Conservation (phyloP, 2,888 invertebrate genomes). For the Slavum lentiscoides region DNA sequence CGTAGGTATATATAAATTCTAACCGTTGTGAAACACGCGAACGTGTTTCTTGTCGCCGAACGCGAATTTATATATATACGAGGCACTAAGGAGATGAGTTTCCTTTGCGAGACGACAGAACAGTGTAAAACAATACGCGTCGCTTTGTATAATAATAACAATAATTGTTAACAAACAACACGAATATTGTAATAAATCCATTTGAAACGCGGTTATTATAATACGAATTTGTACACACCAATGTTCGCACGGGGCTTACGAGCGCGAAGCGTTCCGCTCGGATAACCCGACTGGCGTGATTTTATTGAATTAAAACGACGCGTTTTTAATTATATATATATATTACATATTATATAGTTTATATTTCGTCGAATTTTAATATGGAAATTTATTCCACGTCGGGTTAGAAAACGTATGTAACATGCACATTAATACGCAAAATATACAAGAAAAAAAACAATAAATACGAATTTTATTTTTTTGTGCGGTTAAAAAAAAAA, state of each 20-base stretch:
- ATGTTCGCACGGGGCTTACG: background rate
- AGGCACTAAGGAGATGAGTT: background rate
- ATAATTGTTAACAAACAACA: background rate
- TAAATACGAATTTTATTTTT: too few species aligned
- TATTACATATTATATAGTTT: background rate
- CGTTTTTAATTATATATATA: constrained; percentile 8
- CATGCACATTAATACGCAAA: background rate
- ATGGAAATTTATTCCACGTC: constrained; percentile 22
- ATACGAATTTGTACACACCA: background rate
- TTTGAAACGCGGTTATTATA: background rate
- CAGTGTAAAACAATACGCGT: constrained; percentile 2
- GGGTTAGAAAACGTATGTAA: background rate
- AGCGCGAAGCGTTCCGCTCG: background rate
- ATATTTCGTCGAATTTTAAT: constrained; percentile 1
- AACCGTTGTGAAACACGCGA: background rate
- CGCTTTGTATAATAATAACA: background rate
- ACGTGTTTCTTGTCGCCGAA: background rate
- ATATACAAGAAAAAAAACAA: background rate
- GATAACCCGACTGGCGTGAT: background rate
- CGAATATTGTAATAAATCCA: background rate
- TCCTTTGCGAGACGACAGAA: background rate
- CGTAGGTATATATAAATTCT: too few species aligned
- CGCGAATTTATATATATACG: background rate
- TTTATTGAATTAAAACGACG: constrained; percentile 20
- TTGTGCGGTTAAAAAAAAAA: background rate